Base-by-base conservation (phyloP, 2,797 vertebrate genomes). In the Sphenodon punctatus region DNA sequence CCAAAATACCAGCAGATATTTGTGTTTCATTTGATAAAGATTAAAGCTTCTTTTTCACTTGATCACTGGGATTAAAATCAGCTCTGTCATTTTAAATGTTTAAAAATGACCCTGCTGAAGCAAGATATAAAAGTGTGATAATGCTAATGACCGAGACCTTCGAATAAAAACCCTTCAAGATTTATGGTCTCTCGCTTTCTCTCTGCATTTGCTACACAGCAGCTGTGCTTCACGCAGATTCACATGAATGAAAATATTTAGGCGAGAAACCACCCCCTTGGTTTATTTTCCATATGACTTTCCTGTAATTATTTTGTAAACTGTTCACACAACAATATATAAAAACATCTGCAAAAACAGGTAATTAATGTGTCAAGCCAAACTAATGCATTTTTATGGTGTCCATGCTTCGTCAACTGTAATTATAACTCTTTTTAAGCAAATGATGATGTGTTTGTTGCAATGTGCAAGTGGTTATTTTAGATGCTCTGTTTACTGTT, bases 271-370 rank as follows among this genome's bases (percentile, higher is more conserved):
- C 96, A 96, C 97, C 97, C 96, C 96, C 97, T 97, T 97, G 94
- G 96, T 97, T 97, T 97, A 97, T 97, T 97, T 97, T 97, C 96
- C 97, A 96, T 97, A 96, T 96, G 96, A 97, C 96, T 97, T 97
- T 97, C 96, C 97, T 95, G 95, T 96, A 97, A 97, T 97, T 97
- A 97, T 97, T 97, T 96, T 95, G 96, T 96, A 97, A 97, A 97
- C 97, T 97, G 97, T 96, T 96, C 95, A 95, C 94, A 97, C 97
- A 98, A 98, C 98, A 98, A 98, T 98, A 97, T 97, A 95, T 95
- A 93, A 96, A 97, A 98, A 98, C 98, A 99, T 98, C 98, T 99
- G 98, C 97, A 96, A 97, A 97, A 97, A 97, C 96, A 98, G 97
- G 97, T 98, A 98, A 99, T 99, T 99, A 98, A 96, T 96, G 96